Conservation (phyloP, 1,140 invertebrate species). For the Drosophila ambigua region DNA sequence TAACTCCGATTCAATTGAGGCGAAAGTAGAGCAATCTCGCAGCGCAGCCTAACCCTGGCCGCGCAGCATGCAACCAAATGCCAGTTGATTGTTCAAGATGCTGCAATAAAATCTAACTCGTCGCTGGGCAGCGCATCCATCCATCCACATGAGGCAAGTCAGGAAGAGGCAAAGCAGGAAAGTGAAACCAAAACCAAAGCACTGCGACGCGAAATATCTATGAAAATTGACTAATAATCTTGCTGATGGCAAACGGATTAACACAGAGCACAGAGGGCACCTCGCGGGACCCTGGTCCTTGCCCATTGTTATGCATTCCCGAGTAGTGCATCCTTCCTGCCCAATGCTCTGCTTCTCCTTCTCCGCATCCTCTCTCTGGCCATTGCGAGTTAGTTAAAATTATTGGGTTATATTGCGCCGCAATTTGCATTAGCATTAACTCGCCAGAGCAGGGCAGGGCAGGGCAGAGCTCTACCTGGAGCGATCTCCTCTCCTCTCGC, state of each 20-base stretch:
- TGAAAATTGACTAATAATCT: conserved; percentile 79
- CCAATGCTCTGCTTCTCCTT: not conserved
- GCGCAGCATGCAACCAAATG: conserved; percentile 58
- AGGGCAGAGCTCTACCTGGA: too few relatives aligned
- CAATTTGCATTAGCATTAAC: conserved; percentile 83
- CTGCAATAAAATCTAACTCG: conserved; percentile 82
- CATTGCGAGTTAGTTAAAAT: conserved; percentile 73
- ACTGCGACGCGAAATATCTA: conserved; percentile 1
- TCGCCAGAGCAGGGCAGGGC: conserved; percentile 20
- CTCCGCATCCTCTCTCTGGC: not conserved
- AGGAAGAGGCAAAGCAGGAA: conserved; percentile 21
- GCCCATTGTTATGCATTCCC: conserved; percentile 66
- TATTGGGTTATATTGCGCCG: conserved; percentile 82
- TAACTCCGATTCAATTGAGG: conserved; percentile 51
- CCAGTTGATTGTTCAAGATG: conserved; percentile 76
- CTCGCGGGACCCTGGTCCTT: not conserved
- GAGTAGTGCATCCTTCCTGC: conserved; percentile 43
- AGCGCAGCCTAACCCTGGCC: too few relatives aligned
- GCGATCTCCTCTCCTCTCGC: too few relatives aligned
- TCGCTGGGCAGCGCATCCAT: conserved; percentile 16
- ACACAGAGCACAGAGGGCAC: conserved; percentile 35
- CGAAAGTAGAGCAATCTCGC: conserved; percentile 22
- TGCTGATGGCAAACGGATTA: conserved; percentile 80
- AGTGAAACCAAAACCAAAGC: conserved; percentile 19
- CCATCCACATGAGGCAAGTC: conserved; percentile 20